Base-by-base conservation (phyloP, 2,888 invertebrate species). In the Xiphydria camelus region DNA sequence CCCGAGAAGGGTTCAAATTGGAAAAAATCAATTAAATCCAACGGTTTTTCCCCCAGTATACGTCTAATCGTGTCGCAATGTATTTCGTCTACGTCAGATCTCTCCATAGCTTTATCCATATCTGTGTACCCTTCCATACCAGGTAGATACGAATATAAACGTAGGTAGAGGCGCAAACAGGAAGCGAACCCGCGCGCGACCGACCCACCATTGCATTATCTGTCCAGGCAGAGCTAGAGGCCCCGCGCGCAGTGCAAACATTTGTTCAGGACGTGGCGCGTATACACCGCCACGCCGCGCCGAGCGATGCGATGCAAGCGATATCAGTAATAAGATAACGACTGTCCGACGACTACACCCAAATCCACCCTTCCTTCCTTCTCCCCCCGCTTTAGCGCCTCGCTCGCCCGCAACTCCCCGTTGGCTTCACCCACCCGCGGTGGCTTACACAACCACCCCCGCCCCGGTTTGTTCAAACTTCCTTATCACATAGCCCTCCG, bases 301-400 rank as follows among this genome's bases (percentile, higher is more conserved):
- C 19, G 7, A n/a, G n/a, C 19, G 26, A 19, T 12, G 26, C 36
- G 42, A 37, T 37, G 26, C 42, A 34, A 52, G 54, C 56, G 64
- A 68, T 71, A 70, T 69, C 65, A 61, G 64, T 62, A 66, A 64
- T 64, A 62, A 69, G 70, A 70, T 71, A 71, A 71, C 61, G 59
- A 53, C 53, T 57, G 57, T 54, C 63, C 62, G 51, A 50, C 45
- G 47, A 10, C 26, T 10, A 10, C 14, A 26, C 10, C 26, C 26
- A 14, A 6, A n/a, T 34, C 33, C 34, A 10, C 6, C 36, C 21
- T 14, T 38, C 41, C 41, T 45, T 47, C 46, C 38, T 35, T 38
- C 42, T 25, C 29, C 32, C 22, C 36, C 10, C 23, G 21, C 20
- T 20, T 9, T 33, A 14, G 36, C n/a, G 26, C 20, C 31, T 25